Conservation (phyloP, 2,113 vertebrate genomes). For the Zosterops borbonicus region DNA sequence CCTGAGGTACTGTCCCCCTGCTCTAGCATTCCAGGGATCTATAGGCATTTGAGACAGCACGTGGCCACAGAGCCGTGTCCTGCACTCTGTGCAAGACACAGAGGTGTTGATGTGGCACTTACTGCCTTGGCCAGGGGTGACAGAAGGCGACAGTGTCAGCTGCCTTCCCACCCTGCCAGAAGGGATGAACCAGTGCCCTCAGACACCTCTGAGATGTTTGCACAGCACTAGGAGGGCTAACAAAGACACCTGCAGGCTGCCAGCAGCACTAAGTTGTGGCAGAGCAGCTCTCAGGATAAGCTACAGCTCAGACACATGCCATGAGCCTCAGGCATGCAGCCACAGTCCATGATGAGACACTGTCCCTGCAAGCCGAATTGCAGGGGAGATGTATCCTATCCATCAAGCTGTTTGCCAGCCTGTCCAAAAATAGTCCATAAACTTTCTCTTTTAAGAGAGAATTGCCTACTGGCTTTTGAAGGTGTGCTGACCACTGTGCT, state of each 20-base stretch:
- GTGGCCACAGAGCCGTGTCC: accelerated
- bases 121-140: background rate
- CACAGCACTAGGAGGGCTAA: background rate
- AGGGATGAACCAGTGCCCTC: background rate
- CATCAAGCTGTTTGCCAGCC: background rate
- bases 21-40: background rate
- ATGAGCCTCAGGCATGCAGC: background rate
- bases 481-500: background rate
- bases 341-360: accelerated
- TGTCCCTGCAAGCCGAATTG: background rate
- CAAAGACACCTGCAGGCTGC: background rate
- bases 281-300: background rate
- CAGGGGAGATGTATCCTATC: background rate
- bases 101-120: background rate
- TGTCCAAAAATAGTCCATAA: background rate
- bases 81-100: accelerated
- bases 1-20: accelerated
- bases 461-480: background rate
- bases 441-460: background rate
- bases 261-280: background rate
- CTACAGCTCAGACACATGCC: accelerated
- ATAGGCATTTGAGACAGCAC: accelerated
- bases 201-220: accelerated
- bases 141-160: background rate
- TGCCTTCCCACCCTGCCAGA: background rate